Evolutionary conservation across 1,140 invertebrate genomes (phyloP), one percentile per base, ranked within the genome.

Genomic region (Homalodisca vitripennis): DNA sequence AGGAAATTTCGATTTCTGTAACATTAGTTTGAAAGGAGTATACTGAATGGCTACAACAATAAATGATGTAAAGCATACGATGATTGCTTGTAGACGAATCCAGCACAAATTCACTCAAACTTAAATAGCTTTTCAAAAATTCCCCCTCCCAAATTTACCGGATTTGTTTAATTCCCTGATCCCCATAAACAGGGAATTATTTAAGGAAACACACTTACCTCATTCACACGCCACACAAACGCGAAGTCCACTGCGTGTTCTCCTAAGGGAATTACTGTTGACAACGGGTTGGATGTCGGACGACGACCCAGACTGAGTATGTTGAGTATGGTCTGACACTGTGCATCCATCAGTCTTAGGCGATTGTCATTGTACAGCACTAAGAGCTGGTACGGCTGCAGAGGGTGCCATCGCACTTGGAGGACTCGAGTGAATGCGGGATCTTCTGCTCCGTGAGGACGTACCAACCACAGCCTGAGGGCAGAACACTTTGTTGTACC

Each of bases 341-440:
- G 13, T 1, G 60, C 24, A 29, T 63, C 30, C 12, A 31, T n/a
- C 17, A 63, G 1, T 12, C 60, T 30, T 14, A 63, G 31, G 60
- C 17, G 34, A 31, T 63, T 63, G 17, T 63, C 60, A 29, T 29
- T 32, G 30, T 63, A 63, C 27, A 63, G 60, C 14, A 29, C 60
- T n/a, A 32, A 32, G 6, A 32, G 60, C 3, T 12, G 17, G n/a
- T 20, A 1, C 13, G 20, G 3, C 20, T 20, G n/a, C 27, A 3
- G 10, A 1, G 60, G 60, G 17, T 63, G 31, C 60, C 60, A 63
- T 20, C 27, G 6, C 1, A 29, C 60, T 32, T 63, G 29, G 10
- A 63, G 29, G 12, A 63, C 29, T 60, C 29, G 14, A n/a, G n/a
- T n/a, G n/a, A n/a, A n/a, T n/a, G n/a, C n/a, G n/a, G n/a, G n/a